These are phyloP conservation scores for Zapornia atra DNA, from an alignment of 2,113 vertebrate species.

Conservation along the genomic window DNA sequence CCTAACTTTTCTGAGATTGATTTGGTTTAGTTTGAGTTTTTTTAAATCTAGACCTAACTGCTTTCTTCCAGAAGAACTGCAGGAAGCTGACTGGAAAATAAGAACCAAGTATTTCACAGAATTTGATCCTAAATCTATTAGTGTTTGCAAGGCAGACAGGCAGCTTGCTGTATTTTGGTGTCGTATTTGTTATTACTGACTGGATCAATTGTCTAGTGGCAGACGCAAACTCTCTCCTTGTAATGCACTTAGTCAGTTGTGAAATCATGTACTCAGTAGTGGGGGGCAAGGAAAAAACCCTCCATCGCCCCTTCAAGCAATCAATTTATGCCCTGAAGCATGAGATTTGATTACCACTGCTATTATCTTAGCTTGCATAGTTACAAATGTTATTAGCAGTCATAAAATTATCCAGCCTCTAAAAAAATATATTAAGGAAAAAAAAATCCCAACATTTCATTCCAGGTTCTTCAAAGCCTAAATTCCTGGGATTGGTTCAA, in stretches of 20 bases:
- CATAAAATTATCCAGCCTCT: conserved; percentile 44
- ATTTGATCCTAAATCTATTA: neutral
- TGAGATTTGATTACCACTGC: conserved; percentile 58
- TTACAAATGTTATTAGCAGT: conserved; percentile 53
- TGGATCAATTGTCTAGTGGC: conserved; percentile 22
- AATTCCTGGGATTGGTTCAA: neutral
- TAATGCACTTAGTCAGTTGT: conserved; percentile 38
- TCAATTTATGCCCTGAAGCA: conserved; percentile 63
- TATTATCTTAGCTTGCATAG: conserved; percentile 50
- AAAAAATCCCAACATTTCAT: neutral
- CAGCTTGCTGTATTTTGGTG: neutral
- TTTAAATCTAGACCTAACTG: neutral
- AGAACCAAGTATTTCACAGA: neutral
- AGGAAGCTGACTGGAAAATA: neutral
- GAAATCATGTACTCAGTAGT: conserved; percentile 32
- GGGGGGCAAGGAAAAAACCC: conserved; percentile 35
- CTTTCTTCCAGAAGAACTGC: neutral
- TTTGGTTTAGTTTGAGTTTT: neutral
- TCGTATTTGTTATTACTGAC: neutral
- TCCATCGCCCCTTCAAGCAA: conserved; percentile 37
- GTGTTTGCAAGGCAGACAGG: neutral
- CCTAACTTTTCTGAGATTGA: neutral
- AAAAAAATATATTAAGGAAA: neutral
- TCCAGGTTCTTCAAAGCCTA: neutral
- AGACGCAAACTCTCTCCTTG: neutral